Evolutionary conservation across 2,888 invertebrate genomes (phyloP).

Genomic region (Ichneumon xanthorius): DNA sequence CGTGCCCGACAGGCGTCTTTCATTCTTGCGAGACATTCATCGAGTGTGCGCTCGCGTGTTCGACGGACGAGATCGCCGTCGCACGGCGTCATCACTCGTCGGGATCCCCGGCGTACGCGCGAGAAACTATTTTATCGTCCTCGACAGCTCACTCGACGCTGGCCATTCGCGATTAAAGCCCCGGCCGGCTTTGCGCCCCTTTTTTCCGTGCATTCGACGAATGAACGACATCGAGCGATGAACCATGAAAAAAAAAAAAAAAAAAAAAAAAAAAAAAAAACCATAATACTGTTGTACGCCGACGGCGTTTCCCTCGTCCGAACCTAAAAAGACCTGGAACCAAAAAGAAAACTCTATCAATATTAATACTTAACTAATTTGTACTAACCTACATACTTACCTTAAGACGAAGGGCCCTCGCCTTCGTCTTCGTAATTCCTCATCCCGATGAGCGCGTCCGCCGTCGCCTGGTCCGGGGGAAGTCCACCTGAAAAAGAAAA

Average conservation of each 20-base stretch:
- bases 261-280: too few relatives aligned
- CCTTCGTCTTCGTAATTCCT: too few relatives aligned
- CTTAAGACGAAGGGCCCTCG: too few relatives aligned
- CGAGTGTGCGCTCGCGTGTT: slow-evolving; percentile 38
- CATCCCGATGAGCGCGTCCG: too few relatives aligned
- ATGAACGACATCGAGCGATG: neutral
- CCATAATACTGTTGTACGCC: too few relatives aligned
- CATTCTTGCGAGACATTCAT: slow-evolving; percentile 42
- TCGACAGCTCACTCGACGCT: slow-evolving; percentile 47
- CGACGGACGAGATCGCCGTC: slow-evolving; percentile 50
- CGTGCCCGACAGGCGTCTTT: slow-evolving; percentile 48
- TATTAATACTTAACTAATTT: too few relatives aligned
- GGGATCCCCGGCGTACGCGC: slow-evolving; percentile 7
- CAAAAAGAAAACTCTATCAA: too few relatives aligned
- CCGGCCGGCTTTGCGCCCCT: neutral
- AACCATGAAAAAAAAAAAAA: neutral
- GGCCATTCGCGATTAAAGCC: slow-evolving; percentile 7
- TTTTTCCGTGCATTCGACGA: slow-evolving; percentile 14
- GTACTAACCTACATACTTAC: too few relatives aligned
- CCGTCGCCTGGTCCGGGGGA: too few relatives aligned
- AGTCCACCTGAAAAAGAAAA: too few relatives aligned
- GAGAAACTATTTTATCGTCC: slow-evolving; percentile 54
- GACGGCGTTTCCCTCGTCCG: too few relatives aligned
- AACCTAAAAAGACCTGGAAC: too few relatives aligned
- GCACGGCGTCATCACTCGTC: slow-evolving; percentile 44